These are phyloP conservation scores for Paradoxurus hermaphroditus DNA, from an alignment of 2,113 vertebrate genomes.

Conservation along the genomic window DNA sequence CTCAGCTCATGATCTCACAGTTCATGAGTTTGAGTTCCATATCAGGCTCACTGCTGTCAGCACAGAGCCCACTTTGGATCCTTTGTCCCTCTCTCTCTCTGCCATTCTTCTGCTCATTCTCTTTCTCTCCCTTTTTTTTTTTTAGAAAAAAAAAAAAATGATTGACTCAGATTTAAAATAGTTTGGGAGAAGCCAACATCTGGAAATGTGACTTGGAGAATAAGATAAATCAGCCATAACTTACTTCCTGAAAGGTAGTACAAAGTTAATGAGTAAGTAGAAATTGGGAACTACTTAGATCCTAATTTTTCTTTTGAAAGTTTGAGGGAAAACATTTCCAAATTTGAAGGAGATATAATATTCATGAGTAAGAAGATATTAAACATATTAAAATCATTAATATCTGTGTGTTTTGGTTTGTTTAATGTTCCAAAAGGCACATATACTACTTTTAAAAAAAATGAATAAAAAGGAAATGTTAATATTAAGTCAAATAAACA, in stretches of 20 bases:
- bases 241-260: fast-evolving
- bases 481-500: background rate
- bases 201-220: background rate
- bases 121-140: too few relatives aligned
- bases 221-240: background rate
- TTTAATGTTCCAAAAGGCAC: background rate
- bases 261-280: background rate
- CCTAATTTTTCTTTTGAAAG: background rate
- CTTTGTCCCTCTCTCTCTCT: too few relatives aligned
- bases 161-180: background rate
- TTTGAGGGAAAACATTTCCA: background rate
- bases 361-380: background rate
- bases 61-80: too few relatives aligned
- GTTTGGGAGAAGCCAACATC: background rate
- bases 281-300: background rate
- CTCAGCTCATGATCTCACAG: too few relatives aligned
- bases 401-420: background rate
- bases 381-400: background rate
- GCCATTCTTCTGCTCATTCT: too few relatives aligned
- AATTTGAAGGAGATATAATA: background rate
- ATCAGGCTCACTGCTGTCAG: too few relatives aligned
- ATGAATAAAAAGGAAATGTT: background rate
- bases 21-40: too few relatives aligned
- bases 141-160: background rate
- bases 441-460: background rate